phyloP scores from a whole-genome alignment of 2,113 vertebrate species.

The Trachemys scripta region DNA sequence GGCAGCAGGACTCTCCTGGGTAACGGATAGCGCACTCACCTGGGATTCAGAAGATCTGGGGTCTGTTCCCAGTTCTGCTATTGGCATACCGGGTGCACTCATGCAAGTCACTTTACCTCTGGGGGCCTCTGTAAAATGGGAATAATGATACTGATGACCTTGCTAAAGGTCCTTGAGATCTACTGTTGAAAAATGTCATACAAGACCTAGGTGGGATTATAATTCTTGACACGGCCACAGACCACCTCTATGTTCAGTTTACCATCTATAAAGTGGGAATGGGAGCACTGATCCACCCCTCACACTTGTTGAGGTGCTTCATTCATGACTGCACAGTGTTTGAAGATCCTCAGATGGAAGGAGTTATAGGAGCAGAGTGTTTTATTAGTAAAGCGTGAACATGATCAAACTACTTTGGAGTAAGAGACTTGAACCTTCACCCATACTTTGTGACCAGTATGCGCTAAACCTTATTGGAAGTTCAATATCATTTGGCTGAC shows the following conservation, averaged over 20 bases:
- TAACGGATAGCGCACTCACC: background rate
- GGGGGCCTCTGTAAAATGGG: background rate
- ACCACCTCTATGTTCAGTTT: slow-evolving; percentile 39
- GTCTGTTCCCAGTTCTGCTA: slow-evolving; percentile 71
- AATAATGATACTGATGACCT: background rate
- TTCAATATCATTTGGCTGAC: slow-evolving; percentile 62
- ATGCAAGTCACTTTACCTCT: background rate
- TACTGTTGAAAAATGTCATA: too few species aligned
- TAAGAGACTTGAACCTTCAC: slow-evolving; percentile 76
- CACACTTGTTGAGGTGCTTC: slow-evolving; percentile 72
- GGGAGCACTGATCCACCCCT: slow-evolving; percentile 75
- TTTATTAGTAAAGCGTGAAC: slow-evolving; percentile 76
- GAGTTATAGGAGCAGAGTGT: slow-evolving; percentile 71
- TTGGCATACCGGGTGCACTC: slow-evolving; percentile 60
- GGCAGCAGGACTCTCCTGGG: slow-evolving; percentile 14
- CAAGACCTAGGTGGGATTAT: background rate
- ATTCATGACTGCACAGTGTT: slow-evolving; percentile 68
- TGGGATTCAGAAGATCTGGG: slow-evolving; percentile 24
- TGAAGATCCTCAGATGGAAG: slow-evolving; percentile 76
- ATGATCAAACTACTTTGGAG: slow-evolving; percentile 76
- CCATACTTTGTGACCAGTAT: slow-evolving; percentile 71
- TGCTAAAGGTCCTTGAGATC: background rate
- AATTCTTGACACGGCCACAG: background rate
- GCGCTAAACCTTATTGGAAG: slow-evolving; percentile 67
- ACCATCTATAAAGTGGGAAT: slow-evolving; percentile 75